A percentile compares a stretch with the other conserved stretches of the same genome.
phyloP scores from a whole-genome alignment of 2,797 vertebrate genomes.

The Acrossocheilus fasciatus region DNA sequence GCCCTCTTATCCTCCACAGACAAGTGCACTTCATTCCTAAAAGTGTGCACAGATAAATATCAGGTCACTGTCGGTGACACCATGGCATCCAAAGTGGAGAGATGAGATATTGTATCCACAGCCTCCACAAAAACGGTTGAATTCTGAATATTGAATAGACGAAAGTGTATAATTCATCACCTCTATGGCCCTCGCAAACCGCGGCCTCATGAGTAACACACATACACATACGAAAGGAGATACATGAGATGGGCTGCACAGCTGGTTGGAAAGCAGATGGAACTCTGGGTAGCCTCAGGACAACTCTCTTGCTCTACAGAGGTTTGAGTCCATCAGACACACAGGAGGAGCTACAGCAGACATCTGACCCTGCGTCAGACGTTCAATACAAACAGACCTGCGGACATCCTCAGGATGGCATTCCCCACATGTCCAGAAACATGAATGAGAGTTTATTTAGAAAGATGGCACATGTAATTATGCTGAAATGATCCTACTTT shows the following conservation, averaged over 20 bases:
- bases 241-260: background rate
- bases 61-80: background rate
- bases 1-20: background rate
- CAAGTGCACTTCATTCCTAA: background rate
- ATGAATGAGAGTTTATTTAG: background rate
- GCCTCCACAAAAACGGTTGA: background rate
- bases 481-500: background rate
- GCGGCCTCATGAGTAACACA: background rate
- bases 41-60: constrained; percentile 5
- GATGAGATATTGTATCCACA: background rate
- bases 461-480: constrained; percentile 6
- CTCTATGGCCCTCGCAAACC: background rate
- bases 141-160: background rate
- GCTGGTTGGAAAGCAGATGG: constrained; percentile 5
- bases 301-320: background rate
- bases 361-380: constrained; percentile 10
- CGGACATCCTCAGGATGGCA: background rate
- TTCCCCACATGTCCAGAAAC: background rate
- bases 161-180: background rate
- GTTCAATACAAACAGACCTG: constrained; percentile 17
- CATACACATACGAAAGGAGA: background rate
- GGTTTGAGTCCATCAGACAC: constrained; percentile 30
- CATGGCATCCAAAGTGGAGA: background rate
- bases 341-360: constrained; percentile 24
- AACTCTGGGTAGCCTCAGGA: constrained; percentile 32